phyloP scores from a whole-genome alignment of 1,140 invertebrate species.

The Chironomus tepperi region DNA sequence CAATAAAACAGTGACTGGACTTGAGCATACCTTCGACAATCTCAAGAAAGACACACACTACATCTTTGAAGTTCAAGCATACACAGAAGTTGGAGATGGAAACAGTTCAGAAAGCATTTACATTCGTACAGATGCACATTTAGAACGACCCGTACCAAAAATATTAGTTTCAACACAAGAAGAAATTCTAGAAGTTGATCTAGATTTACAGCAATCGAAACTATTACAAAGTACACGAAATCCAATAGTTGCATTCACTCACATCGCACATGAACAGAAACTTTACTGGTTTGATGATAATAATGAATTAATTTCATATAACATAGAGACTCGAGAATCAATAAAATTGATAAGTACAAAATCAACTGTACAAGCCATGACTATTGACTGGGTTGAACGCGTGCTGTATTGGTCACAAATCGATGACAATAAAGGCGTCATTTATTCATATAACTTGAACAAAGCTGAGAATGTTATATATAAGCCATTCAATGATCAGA shows the following conservation, averaged over 20 bases:
- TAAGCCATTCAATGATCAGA: not conserved
- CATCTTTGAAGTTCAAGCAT: constrained; percentile 59
- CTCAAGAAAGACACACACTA: constrained; percentile 57
- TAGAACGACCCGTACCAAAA: constrained; percentile 63
- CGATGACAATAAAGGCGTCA: constrained; percentile 41
- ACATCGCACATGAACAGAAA: constrained; percentile 57
- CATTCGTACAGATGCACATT: constrained; percentile 42
- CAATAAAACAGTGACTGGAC: constrained; percentile 29
- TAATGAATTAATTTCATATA: constrained; percentile 60
- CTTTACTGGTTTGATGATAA: constrained; percentile 79
- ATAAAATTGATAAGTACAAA: constrained; percentile 58
- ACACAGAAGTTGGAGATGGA: constrained; percentile 64
- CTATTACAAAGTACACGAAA: constrained; percentile 34
- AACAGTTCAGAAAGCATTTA: constrained; percentile 44
- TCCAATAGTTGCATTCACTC: constrained; percentile 51
- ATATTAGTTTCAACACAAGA: constrained; percentile 64
- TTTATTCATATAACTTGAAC: constrained; percentile 52
- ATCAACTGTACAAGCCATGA: constrained; percentile 47
- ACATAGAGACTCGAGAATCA: constrained; percentile 44
- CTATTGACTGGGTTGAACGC: constrained; percentile 77
- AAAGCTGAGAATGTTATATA: constrained; percentile 33
- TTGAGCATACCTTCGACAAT: constrained; percentile 49
- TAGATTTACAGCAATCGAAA: constrained; percentile 51
- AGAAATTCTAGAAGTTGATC: constrained; percentile 60
- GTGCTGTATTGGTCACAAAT: constrained; percentile 71